phyloP scores from a whole-genome alignment of 2,113 vertebrate species.

The Saccopteryx leptura region DNA sequence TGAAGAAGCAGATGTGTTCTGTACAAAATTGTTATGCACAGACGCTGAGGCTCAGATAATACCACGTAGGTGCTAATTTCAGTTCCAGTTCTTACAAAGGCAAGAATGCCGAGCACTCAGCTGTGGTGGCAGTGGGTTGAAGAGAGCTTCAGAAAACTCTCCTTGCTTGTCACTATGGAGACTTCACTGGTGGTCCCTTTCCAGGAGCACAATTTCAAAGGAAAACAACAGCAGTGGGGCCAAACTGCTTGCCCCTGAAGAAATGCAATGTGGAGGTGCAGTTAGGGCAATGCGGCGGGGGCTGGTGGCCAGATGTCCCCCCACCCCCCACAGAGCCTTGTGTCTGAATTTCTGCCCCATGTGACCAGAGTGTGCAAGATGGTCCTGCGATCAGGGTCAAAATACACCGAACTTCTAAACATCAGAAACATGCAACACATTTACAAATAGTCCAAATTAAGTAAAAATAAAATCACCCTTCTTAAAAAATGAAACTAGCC shows the following conservation, averaged over 20 bases:
- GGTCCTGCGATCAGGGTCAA: neutral
- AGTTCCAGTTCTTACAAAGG: neutral
- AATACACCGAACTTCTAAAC: accelerated
- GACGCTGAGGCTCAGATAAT: neutral
- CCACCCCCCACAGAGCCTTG: accelerated
- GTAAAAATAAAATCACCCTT: neutral
- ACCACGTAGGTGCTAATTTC: neutral
- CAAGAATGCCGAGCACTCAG: neutral
- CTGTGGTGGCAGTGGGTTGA: neutral
- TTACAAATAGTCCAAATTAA: neutral
- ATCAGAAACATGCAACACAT: neutral
- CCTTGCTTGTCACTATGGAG: neutral
- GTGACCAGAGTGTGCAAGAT: accelerated
- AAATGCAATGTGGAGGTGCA: accelerated
- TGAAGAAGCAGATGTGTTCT: neutral
- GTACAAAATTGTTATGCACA: neutral
- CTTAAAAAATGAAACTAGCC: neutral
- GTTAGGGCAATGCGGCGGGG: accelerated
- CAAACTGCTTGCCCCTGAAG: neutral
- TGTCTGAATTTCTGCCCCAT: accelerated
- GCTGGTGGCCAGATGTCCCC: neutral
- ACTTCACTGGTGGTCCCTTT: neutral
- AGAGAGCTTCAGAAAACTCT: neutral
- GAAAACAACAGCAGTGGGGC: neutral
- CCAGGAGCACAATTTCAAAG: neutral